Evolutionary conservation across 2,888 invertebrate species (phyloP).

Genomic region (Venusia cambrica): DNA sequence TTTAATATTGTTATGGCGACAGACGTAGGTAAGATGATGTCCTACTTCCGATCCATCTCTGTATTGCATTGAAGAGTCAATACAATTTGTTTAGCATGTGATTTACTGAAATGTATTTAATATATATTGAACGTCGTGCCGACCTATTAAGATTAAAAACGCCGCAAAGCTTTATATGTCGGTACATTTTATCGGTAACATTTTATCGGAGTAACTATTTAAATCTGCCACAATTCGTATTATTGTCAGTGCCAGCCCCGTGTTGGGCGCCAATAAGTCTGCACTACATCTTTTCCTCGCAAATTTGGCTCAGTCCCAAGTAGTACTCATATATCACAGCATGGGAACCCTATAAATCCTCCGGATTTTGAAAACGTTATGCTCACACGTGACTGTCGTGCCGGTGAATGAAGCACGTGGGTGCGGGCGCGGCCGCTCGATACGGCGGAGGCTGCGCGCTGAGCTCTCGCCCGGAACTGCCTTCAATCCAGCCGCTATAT

Average conservation of each 20-base stretch:
- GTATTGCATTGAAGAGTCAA: conserved; percentile 25
- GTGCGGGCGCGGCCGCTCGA: conserved; percentile 64
- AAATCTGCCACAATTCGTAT: too few species aligned
- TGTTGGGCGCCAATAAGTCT: conserved; percentile 35
- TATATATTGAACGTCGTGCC: too few species aligned
- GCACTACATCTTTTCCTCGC: conserved; percentile 12
- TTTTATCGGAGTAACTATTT: too few species aligned
- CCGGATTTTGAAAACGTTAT: conserved; percentile 32
- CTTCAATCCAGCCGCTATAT: conserved; percentile 41
- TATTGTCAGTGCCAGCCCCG: conserved; percentile 20
- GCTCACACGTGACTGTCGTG: conserved; percentile 43
- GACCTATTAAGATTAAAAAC: too few species aligned
- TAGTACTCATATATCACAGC: conserved; percentile 19
- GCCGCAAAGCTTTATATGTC: too few species aligned
- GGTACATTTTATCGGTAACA: too few species aligned
- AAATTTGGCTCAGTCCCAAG: conserved; percentile 24
- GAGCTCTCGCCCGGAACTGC: conserved; percentile 50
- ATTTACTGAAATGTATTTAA: too few species aligned
- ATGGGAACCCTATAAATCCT: conserved; percentile 19
- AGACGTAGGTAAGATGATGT: too few species aligned
- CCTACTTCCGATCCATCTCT: conserved; percentile 33
- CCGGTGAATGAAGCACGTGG: conserved; percentile 67
- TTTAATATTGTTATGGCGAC: too few species aligned
- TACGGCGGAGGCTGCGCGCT: conserved; percentile 68
- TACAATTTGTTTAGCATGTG: too few species aligned